Conservation (phyloP, 2,888 invertebrate species). For the Suillia variegata region DNA sequence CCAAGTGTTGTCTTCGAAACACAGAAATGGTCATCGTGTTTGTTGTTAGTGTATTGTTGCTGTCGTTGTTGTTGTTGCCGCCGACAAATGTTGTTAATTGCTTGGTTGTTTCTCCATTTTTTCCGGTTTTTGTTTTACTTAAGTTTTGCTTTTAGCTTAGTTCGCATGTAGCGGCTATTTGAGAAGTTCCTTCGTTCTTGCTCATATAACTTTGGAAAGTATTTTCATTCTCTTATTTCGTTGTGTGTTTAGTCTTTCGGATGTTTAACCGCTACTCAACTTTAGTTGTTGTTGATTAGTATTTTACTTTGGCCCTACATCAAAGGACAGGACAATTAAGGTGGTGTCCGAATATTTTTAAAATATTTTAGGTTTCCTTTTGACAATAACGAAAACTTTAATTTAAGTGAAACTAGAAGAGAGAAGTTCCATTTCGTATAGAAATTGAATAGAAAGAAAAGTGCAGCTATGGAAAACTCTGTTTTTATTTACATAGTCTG, state of each 20-base stretch:
- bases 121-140: conserved; percentile 1
- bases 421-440: no score
- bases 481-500: no score
- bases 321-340: no score
- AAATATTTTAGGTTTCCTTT: no score
- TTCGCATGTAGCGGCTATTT: background rate
- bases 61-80: conserved; percentile 7
- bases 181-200: background rate
- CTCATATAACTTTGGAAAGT: background rate
- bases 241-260: background rate
- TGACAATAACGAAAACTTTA: no score
- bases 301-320: no score
- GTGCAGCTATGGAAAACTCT: no score
- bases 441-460: no score
- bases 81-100: conserved; percentile 31
- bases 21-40: no score
- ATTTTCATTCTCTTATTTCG: background rate
- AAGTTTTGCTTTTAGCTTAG: background rate
- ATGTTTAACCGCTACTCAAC: background rate
- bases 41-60: background rate
- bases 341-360: no score
- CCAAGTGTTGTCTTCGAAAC: no score
- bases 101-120: conserved; percentile 15
- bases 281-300: background rate
- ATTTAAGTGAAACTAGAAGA: no score